Evolutionary conservation across 2,113 vertebrate species (phyloP).

Genomic region (Labeo rohita): DNA sequence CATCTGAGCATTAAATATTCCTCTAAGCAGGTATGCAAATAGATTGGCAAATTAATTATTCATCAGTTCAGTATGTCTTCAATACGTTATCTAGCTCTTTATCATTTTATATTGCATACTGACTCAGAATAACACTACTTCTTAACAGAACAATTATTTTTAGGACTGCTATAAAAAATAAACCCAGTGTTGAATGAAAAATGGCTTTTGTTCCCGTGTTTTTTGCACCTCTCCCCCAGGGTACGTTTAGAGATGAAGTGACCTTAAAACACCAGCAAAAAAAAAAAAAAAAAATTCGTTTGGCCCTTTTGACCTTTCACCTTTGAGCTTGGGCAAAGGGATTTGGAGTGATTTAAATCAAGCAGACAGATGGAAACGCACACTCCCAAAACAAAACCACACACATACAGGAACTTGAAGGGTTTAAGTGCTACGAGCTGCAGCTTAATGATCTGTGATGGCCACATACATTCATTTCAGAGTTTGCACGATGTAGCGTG

Average conservation of each 20-base stretch:
- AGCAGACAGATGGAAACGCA: conserved; percentile 31
- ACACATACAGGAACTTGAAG: not conserved
- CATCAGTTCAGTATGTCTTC: not conserved
- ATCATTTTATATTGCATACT: not conserved
- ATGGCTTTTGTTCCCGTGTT: conserved; percentile 33
- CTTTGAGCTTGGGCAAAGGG: conserved; percentile 42
- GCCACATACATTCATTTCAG: not conserved
- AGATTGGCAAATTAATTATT: not conserved
- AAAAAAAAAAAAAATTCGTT: conserved; percentile 57
- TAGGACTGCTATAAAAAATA: not conserved
- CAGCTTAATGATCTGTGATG: not conserved
- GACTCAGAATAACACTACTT: not conserved
- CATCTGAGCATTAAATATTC: not conserved
- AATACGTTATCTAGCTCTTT: not conserved
- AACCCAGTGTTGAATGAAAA: conserved; percentile 22
- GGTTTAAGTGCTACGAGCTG: not conserved
- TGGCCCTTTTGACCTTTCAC: conserved; percentile 47
- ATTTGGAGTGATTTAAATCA: conserved; percentile 52
- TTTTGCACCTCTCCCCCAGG: conserved; percentile 38
- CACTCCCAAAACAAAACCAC: not conserved
- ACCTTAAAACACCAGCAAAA: conserved; percentile 52
- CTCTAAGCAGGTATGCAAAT: not conserved
- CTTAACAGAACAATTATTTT: not conserved
- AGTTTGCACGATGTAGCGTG: not conserved
- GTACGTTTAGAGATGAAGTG: conserved; percentile 44